These are phyloP conservation scores for Macrocentrus cingulum DNA, from an alignment of 1,140 invertebrate genomes.

Conservation along the genomic window DNA sequence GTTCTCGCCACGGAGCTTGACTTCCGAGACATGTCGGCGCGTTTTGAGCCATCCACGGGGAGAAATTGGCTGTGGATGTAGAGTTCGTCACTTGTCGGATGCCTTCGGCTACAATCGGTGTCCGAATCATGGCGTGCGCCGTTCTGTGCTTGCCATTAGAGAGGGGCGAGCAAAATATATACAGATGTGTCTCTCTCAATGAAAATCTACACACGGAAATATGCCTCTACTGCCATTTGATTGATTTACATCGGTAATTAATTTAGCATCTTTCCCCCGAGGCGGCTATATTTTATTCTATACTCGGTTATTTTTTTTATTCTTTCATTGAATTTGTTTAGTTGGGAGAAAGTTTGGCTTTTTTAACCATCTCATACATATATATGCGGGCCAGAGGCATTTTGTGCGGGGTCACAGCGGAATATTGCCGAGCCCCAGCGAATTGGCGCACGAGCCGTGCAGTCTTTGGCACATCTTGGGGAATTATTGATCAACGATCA, in stretches of 20 bases:
- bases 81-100: background rate
- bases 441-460: constrained; percentile 25
- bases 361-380: too few species aligned
- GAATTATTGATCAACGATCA: constrained; percentile 40
- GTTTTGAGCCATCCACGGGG: constrained; percentile 33
- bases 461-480: constrained; percentile 26
- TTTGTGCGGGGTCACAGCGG: background rate
- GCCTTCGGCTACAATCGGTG: constrained; percentile 2
- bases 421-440: constrained; percentile 23
- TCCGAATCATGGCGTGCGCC: constrained; percentile 20
- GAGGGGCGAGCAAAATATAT: too few species aligned
- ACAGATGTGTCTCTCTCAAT: too few species aligned
- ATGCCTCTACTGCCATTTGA: too few species aligned
- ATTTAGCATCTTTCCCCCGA: too few species aligned
- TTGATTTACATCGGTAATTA: too few species aligned
- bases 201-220: too few species aligned
- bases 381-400: constrained; percentile 1
- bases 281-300: too few species aligned
- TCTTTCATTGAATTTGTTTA: too few species aligned
- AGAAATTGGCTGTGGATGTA: constrained; percentile 28
- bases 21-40: constrained; percentile 43
- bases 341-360: too few species aligned
- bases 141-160: too few species aligned
- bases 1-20: constrained; percentile 17
- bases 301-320: too few species aligned